Evolutionary conservation across 2,797 vertebrate genomes (phyloP), one percentile per base, ranked within the genome.

Genomic region (Tragelaphus eurycerus): DNA sequence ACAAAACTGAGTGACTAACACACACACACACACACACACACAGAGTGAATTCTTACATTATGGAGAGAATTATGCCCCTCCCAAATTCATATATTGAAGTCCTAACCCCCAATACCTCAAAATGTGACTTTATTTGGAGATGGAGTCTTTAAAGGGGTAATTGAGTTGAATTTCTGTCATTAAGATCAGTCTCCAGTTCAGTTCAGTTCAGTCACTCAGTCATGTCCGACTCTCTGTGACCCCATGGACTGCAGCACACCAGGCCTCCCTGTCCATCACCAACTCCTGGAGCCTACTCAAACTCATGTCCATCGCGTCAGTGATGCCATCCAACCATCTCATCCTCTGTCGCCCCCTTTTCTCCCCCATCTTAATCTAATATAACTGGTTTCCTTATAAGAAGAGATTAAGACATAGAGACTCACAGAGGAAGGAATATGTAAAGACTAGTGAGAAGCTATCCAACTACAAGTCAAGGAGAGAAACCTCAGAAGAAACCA

Each of bases 111-210:
- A 62, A 5, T 52, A 48, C 23, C 48, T 74, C 38, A 81, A 29
- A 86, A 76, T 78, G 50, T 62, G 55, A 91, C 60, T 96, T 1
- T 89, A 31, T 81, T 67, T 67, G 46, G 50, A 89, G 13, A 88
- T 29, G 83, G 6, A 19, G 6, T 48, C 25, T 86, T 59, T 82
- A 60, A 89, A 78, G 62, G 59, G 10, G 54, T 43, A 46, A 78
- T 25, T 83, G 46, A 67, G 29, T 64, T 90, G 82, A 94, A 97
- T 46, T 57, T 34, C 71, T 43, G 31, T 79, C 13, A 31, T 86
- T 93, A 74, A 34, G 16, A 9, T 81, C 25, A 67, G 64, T 34
- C 64, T 34, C 17, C 64, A 67, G 64, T 67, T 67, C 64, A 67
- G 16, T 2, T n/a, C 62, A 64, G 31, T 64, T 64, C 62, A 64